A percentile compares a stretch with the other conserved stretches of the same genome.
phyloP scores from a whole-genome alignment of 1,140 invertebrate species.

The Anthonomus grandis region DNA sequence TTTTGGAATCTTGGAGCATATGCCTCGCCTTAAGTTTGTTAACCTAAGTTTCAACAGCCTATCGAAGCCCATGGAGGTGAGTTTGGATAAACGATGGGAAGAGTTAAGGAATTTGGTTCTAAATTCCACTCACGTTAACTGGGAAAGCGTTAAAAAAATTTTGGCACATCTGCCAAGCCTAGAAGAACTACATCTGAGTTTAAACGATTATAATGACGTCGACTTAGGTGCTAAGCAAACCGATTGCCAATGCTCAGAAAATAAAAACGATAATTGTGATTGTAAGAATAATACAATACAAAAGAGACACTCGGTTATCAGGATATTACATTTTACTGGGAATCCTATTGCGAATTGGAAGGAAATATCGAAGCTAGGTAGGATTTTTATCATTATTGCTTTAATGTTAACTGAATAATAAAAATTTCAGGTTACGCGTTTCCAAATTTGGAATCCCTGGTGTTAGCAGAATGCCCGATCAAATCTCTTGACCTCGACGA shows the following conservation, averaged over 20 bases:
- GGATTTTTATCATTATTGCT: neutral
- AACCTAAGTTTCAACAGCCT: constrained; percentile 88
- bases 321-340: constrained; percentile 76
- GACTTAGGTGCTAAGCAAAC: constrained; percentile 45
- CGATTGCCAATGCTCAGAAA: constrained; percentile 28
- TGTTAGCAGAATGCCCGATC: constrained; percentile 82
- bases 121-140: constrained; percentile 81
- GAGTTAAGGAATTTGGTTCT: constrained; percentile 75
- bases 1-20: constrained; percentile 77
- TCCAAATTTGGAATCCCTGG: constrained; percentile 77
- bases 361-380: constrained; percentile 71
- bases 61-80: constrained; percentile 58
- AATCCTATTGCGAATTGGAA: constrained; percentile 79
- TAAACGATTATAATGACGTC: constrained; percentile 80
- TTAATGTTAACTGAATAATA: too few relatives aligned
- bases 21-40: constrained; percentile 83
- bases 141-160: constrained; percentile 75
- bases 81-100: constrained; percentile 51
- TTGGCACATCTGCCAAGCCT: constrained; percentile 72
- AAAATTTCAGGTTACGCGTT: constrained; percentile 70
- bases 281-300: constrained; percentile 45
- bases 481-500: constrained; percentile 55
- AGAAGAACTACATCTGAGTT: constrained; percentile 85
- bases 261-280: constrained; percentile 32
- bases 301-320: constrained; percentile 60